phyloP scores from a whole-genome alignment of 2,113 vertebrate species.

The Catharus bicknelli region DNA sequence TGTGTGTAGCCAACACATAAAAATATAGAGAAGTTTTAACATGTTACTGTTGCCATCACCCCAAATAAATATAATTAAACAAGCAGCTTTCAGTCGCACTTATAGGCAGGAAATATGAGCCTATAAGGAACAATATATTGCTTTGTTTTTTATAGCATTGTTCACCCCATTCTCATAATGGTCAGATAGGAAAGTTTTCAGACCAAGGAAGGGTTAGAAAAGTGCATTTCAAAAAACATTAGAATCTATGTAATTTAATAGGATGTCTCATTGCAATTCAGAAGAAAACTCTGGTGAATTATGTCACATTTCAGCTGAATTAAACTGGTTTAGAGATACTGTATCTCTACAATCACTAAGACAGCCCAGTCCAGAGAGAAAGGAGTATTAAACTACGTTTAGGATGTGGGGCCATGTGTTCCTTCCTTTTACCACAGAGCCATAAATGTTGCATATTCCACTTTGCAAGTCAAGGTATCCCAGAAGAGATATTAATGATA shows the following conservation, averaged over 20 bases:
- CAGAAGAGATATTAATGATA: slow-evolving; percentile 41
- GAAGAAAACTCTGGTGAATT: neutral
- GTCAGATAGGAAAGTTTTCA: neutral
- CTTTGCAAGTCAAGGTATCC: neutral
- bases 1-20: slow-evolving; percentile 30
- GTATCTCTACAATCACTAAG: neutral
- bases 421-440: slow-evolving; percentile 11
- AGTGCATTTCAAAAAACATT: neutral
- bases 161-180: slow-evolving; percentile 21
- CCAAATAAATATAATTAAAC: slow-evolving; percentile 55
- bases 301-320: neutral
- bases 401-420: slow-evolving; percentile 12
- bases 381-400: neutral
- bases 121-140: slow-evolving; percentile 22
- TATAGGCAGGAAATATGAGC: slow-evolving; percentile 6
- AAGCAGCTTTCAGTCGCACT: neutral
- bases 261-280: neutral
- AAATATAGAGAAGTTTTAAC: slow-evolving; percentile 61
- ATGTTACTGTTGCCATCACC: slow-evolving; percentile 41
- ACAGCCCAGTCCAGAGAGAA: neutral
- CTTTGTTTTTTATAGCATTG: slow-evolving; percentile 22
- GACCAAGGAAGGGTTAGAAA: neutral
- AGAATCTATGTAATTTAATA: neutral
- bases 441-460: slow-evolving; percentile 26
- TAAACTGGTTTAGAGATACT: neutral